Percentiles rank a stretch among this genome's conserved stretches.
Evolutionary conservation across 2,113 vertebrate species (phyloP).

Genomic region (Bos taurus): DNA sequence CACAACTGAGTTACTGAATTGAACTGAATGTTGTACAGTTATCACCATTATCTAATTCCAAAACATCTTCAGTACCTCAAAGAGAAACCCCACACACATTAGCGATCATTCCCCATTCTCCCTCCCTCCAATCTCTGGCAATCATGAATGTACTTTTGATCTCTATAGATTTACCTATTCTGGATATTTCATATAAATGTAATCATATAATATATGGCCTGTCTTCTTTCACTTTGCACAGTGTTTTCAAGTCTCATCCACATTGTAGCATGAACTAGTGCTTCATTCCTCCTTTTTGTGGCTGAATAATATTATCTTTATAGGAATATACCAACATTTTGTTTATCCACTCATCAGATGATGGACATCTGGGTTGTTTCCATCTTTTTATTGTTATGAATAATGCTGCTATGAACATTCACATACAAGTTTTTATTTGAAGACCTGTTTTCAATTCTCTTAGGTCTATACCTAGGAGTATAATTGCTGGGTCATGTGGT

Average conservation of each 20-base stretch:
- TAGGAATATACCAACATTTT: background rate
- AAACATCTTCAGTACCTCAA: slow-evolving; percentile 3
- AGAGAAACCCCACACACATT: background rate
- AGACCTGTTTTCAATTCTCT: background rate
- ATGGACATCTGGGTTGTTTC: background rate
- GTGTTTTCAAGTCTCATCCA: slow-evolving; percentile 5
- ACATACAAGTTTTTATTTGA: background rate
- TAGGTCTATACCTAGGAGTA: background rate
- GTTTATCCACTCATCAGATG: background rate
- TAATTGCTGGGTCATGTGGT: background rate
- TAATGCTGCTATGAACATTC: slow-evolving; percentile 11
- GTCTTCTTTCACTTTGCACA: background rate
- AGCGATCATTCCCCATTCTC: background rate
- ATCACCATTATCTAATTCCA: slow-evolving; percentile 8
- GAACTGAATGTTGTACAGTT: background rate
- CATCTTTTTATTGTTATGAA: background rate
- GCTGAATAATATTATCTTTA: background rate
- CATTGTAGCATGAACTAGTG: background rate
- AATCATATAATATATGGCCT: background rate
- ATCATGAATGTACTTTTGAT: background rate
- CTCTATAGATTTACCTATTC: background rate
- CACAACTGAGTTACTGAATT: background rate
- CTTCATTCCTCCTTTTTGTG: background rate
- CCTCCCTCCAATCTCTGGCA: background rate
- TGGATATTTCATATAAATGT: slow-evolving; percentile 4